Base-by-base conservation (phyloP, 2,888 invertebrate species). In the Argynnis bischoffii region DNA sequence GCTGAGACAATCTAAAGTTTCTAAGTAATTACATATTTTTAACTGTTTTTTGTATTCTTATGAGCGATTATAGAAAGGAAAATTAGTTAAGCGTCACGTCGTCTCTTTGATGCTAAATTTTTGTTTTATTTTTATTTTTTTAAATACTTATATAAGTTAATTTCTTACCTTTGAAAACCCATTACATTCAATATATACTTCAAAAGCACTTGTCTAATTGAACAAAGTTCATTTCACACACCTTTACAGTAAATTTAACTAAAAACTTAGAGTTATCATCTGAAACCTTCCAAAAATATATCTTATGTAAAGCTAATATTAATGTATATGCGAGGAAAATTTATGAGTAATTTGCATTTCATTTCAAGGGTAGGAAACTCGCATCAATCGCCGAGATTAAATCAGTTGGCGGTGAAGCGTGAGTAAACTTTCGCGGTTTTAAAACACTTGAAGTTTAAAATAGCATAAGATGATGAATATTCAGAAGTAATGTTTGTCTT, bases 291-390 rank as follows among this genome's bases (percentile, higher is more conserved):
- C 6, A 11, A 3, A 35, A 51, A 35, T 51, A 31, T 14, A 61
- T 18, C 31, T 13, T 18, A 53, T 50, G 8, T 51, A 61, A 11
- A 61, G 53, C 21, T 41, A 31, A 61, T 61, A 51, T 51, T 51
- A 53, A 61, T 61, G 35, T 61, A 61, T 56, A 61, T 63, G 59
- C 63, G 65, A 48, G 61, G 50, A 35, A 66, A 71, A 64, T 72
- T 75, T 69, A 68, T 59, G 66, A 72, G 63, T 63, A 67, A 72
- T 72, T 75, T 70, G 69, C 66, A 72, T 69, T 66, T 72, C 69
- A 63, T 66, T 56, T 65, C 66, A 60, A 55, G 21, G 48, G 35
- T 57, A 66, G 63, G 57, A 65, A 70, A 61, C 53, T 66, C 71
- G 57, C 71, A 69, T 71, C 66, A 69, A 71, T 71, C 69, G 64